Conservation (phyloP, 2,888 invertebrate genomes). For the Lithophane semibrunnea region DNA sequence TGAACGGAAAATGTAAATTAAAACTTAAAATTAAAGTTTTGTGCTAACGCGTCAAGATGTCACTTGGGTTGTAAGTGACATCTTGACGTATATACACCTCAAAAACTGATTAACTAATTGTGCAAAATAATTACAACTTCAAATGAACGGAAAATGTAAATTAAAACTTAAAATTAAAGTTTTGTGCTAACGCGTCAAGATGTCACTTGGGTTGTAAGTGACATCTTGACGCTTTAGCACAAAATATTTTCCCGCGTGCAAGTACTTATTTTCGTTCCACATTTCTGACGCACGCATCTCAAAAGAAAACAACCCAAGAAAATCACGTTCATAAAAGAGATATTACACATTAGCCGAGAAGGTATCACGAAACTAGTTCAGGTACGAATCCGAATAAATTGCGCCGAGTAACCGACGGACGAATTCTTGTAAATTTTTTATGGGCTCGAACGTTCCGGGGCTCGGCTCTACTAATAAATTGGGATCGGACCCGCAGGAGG, state of each 20-base stretch:
- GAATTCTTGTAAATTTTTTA: constrained; percentile 74
- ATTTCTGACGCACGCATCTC: constrained; percentile 14
- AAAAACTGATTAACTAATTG: constrained; percentile 1
- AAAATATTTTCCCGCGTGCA: constrained; percentile 5
- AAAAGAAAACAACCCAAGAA: constrained; percentile 40
- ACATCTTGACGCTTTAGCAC: constrained; percentile 21
- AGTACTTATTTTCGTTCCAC: constrained; percentile 26
- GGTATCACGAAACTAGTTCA: constrained; percentile 48
- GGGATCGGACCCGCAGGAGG: constrained; percentile 69
- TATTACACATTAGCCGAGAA: constrained; percentile 50
- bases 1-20: constrained; percentile 18
- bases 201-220: no score
- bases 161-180: constrained; percentile 26
- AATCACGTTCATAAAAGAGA: constrained; percentile 53
- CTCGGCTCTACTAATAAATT: constrained; percentile 74
- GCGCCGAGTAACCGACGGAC: constrained; percentile 67
- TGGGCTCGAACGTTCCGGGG: constrained; percentile 54
- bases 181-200: no score
- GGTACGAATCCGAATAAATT: constrained; percentile 69
- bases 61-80: no score
- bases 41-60: no score
- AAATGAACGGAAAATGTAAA: constrained; percentile 22
- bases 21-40: constrained; percentile 27
- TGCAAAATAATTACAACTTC: not conserved
- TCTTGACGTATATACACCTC: constrained; percentile 13